Evolutionary conservation across 1,140 invertebrate genomes (phyloP).

Genomic region (Leptinotarsa defecta): DNA sequence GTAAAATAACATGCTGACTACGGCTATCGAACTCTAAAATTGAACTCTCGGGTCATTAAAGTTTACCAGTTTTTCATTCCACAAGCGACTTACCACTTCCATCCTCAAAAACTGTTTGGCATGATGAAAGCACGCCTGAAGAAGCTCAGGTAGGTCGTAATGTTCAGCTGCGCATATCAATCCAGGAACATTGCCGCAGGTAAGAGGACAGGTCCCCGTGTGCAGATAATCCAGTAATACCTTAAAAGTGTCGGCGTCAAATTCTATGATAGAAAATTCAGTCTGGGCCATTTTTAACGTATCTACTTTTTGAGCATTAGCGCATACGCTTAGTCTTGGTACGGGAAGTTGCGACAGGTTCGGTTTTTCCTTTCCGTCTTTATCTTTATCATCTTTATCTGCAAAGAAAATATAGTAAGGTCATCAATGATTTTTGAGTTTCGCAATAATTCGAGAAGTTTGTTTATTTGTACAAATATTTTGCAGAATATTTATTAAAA

Average conservation of each 20-base stretch:
- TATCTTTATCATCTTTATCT: conserved; percentile 73
- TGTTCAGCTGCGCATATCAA: conserved; percentile 93
- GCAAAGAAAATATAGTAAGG: conserved; percentile 17
- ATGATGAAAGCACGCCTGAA: conserved; percentile 94
- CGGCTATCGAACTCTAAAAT: no score
- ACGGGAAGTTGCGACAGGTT: conserved; percentile 74
- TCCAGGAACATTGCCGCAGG: conserved; percentile 89
- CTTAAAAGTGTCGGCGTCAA: conserved; percentile 91
- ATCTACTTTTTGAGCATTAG: conserved; percentile 92
- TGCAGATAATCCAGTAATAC: conserved; percentile 90
- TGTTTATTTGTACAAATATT: no score
- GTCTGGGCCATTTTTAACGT: conserved; percentile 87
- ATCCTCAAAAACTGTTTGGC: conserved; percentile 91
- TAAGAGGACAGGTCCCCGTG: conserved; percentile 88
- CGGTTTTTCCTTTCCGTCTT: conserved; percentile 76
- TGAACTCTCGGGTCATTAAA: no score
- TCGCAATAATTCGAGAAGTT: no score
- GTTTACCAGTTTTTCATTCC: no score
- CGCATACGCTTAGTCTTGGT: conserved; percentile 87
- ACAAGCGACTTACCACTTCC: conserved; percentile 71
- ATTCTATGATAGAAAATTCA: conserved; percentile 95
- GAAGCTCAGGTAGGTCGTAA: conserved; percentile 88
- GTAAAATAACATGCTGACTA: no score
- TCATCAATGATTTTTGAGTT: no score
- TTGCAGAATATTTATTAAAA: no score